Conservation (phyloP, 2,888 invertebrate species). For the Sesia apiformis region DNA sequence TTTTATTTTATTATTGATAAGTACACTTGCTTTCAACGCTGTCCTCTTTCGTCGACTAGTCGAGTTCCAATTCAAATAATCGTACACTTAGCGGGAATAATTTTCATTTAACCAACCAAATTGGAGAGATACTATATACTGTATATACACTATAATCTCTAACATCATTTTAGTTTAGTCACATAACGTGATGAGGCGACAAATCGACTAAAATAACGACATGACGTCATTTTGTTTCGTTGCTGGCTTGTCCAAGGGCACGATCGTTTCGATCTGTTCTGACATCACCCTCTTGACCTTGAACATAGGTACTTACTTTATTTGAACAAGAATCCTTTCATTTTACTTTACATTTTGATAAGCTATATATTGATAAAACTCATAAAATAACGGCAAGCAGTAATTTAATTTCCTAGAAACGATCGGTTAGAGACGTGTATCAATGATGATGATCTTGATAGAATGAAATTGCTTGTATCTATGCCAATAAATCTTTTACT, state of each 20-base stretch:
- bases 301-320: not conserved
- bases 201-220: constrained; percentile 48
- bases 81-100: constrained; percentile 30
- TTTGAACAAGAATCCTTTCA: too few relatives aligned
- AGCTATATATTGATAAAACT: too few relatives aligned
- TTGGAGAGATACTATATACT: constrained; percentile 6
- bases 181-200: constrained; percentile 16
- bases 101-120: constrained; percentile 13
- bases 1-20: not conserved
- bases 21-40: not conserved
- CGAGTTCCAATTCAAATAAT: constrained; percentile 14
- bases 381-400: too few relatives aligned
- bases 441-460: too few relatives aligned
- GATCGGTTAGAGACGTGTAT: too few relatives aligned
- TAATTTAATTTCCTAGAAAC: too few relatives aligned
- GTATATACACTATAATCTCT: not conserved
- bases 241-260: constrained; percentile 35
- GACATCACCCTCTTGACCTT: constrained; percentile 19
- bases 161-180: constrained; percentile 15
- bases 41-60: not conserved
- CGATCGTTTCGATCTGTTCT: constrained; percentile 20
- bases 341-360: too few relatives aligned
- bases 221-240: constrained; percentile 39
- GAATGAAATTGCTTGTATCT: too few relatives aligned
- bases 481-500: too few relatives aligned